Percentiles rank a stretch among this genome's conserved stretches.
Conservation (phyloP, 2,888 invertebrate species). For the Chalcis sispes region DNA sequence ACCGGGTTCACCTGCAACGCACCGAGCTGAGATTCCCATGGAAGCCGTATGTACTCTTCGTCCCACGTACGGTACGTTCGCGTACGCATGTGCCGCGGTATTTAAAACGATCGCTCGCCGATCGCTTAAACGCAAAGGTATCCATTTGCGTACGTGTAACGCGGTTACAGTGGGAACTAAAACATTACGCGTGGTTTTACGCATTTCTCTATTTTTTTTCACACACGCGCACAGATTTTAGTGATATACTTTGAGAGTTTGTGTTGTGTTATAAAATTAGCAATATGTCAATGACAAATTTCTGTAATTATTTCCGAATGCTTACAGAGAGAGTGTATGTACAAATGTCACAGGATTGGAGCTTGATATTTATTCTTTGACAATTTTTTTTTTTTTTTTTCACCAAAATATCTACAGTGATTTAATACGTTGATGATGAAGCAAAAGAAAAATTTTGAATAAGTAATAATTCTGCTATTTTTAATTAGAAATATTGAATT, state of each 20-base stretch:
- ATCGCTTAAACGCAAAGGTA: conserved; percentile 26
- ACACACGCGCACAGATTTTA: conserved; percentile 14
- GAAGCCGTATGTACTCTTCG: conserved; percentile 55
- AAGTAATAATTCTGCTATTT: too few relatives aligned
- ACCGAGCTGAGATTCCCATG: conserved; percentile 70
- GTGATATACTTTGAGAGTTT: background rate
- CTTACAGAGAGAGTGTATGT: too few relatives aligned
- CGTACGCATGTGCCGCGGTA: conserved; percentile 31
- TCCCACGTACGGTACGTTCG: too few relatives aligned
- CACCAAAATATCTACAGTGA: too few relatives aligned
- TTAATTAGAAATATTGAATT: too few relatives aligned
- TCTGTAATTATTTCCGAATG: too few relatives aligned
- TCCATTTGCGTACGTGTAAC: too few relatives aligned
- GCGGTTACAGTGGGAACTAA: conserved; percentile 39
- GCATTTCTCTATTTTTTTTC: conserved; percentile 34
- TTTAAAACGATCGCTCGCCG: conserved; percentile 48
- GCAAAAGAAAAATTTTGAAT: too few relatives aligned
- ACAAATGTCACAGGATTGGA: too few relatives aligned
- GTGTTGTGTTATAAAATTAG: background rate
- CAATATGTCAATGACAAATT: background rate
- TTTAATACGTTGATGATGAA: too few relatives aligned
- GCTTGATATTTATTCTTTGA: too few relatives aligned
- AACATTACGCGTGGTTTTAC: conserved; percentile 41
- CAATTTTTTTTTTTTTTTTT: too few relatives aligned
- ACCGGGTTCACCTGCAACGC: conserved; percentile 61